Conservation (phyloP, 2,888 invertebrate species). For the Patella ulyssiponensis region DNA sequence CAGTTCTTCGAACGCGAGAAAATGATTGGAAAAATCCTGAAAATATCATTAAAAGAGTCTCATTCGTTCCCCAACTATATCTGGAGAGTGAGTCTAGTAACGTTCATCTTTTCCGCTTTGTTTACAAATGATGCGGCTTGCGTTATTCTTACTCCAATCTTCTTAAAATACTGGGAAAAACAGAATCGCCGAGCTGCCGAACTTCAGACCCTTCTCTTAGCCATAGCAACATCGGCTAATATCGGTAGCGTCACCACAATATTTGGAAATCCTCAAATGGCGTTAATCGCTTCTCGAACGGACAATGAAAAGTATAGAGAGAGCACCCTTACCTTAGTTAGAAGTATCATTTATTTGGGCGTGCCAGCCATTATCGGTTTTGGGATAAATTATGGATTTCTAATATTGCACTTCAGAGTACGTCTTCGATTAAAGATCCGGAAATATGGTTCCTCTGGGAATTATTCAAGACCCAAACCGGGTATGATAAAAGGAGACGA, state of each 20-base stretch:
- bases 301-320: slow-evolving; percentile 18
- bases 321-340: slow-evolving; percentile 36
- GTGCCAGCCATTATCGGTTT: slow-evolving; percentile 38
- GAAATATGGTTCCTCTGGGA: neutral
- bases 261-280: slow-evolving; percentile 47
- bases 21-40: slow-evolving; percentile 34
- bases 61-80: slow-evolving; percentile 37
- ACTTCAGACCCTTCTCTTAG: slow-evolving; percentile 42
- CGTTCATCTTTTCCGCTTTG: slow-evolving; percentile 40
- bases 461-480: neutral
- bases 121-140: slow-evolving; percentile 48
- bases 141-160: slow-evolving; percentile 43
- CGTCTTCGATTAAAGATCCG: neutral
- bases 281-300: slow-evolving; percentile 44
- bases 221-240: slow-evolving; percentile 45
- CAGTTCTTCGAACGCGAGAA: slow-evolving; percentile 46
- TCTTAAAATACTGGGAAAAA: slow-evolving; percentile 42
- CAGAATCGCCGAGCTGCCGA: slow-evolving; percentile 42
- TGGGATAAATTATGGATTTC: slow-evolving; percentile 39
- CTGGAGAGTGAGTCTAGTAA: slow-evolving; percentile 34
- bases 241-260: slow-evolving; percentile 43
- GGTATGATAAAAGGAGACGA: neutral
- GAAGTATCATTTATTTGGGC: slow-evolving; percentile 39
- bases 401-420: slow-evolving; percentile 33
- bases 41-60: slow-evolving; percentile 30